Evolutionary conservation across 2,888 invertebrate species (phyloP), one percentile per base, ranked within the genome.

Genomic region (Neoascia interrupta): DNA sequence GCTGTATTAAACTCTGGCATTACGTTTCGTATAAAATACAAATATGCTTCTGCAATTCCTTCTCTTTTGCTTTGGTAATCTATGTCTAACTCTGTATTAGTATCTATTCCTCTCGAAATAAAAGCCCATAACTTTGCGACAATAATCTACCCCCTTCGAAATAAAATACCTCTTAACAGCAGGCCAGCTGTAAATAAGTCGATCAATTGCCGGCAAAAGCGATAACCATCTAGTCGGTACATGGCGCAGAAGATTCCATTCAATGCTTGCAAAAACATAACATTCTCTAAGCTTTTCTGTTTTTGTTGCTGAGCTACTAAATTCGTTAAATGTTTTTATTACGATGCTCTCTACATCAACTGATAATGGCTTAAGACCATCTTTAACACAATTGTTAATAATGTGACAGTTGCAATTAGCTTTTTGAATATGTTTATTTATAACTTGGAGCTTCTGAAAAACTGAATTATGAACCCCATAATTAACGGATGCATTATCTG

Each of bases 161-260:
- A 72, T 54, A 72, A 63, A 72, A 49, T 66, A 68, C 18, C 21
- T 45, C 45, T 73, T 73, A 39, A 73, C 61, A n/a, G 60, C 74
- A n/a, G 74, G 74, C 45, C 74, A 74, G 34, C 41, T 56, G 47
- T 51, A 37, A 31, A 74, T 21, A 16, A 73, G 49, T 23, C 74
- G 58, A 18, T 66, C 64, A 53, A 60, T 53, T 60, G 73, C 66
- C 1, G 70, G 61, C 28, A 72, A 63, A 11, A 56, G 72, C 5
- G 56, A 58, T 34, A 60, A 61, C 60, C 69, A 60, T 61, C 63
- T 34, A 39, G 56, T 72, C 11, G 56, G 34, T 18, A 63, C 64
- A 45, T 73, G 73, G 11, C 63, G 63, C 39, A 64, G 41, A 13
- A 73, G 47, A 56, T 58, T 31, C 5, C 58, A 66, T 5, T 73